Percentiles rank a stretch among this genome's conserved stretches.
These are phyloP conservation scores for Cyprinodon brontotheroides DNA, from an alignment of 2,113 vertebrate species.

Conservation along the genomic window DNA sequence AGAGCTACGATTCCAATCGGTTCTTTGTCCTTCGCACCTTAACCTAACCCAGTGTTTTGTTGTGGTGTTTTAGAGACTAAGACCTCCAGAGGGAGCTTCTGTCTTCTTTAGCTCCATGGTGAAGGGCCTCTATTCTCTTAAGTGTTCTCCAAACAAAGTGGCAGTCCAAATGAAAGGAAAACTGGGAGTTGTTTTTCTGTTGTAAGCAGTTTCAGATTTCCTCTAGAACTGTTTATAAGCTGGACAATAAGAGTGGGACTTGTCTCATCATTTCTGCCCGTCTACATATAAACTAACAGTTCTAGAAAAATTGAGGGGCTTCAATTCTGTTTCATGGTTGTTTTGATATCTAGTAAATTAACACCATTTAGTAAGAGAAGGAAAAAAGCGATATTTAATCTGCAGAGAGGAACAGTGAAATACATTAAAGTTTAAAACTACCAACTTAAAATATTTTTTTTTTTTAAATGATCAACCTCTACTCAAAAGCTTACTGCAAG, in stretches of 20 bases:
- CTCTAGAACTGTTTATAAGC: neutral
- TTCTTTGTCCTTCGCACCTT: neutral
- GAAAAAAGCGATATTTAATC: no score
- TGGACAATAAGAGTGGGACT: neutral
- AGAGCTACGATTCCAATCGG: neutral
- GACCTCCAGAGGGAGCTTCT: neutral
- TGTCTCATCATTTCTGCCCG: neutral
- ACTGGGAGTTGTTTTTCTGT: neutral
- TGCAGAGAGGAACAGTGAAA: no score
- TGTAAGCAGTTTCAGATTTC: neutral
- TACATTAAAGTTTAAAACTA: no score
- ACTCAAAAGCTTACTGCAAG: no score
- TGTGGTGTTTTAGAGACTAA: neutral
- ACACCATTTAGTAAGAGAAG: no score
- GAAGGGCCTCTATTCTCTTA: constrained; percentile 6
- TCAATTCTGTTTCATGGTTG: neutral
- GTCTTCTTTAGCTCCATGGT: constrained; percentile 2
- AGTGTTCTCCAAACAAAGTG: constrained; percentile 1
- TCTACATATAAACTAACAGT: neutral
- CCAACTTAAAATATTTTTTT: no score
- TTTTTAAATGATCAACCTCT: no score
- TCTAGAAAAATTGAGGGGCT: neutral
- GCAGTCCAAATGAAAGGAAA: neutral
- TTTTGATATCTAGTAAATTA: neutral
- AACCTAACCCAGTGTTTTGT: neutral